These are phyloP conservation scores for Pseudocheirus occidentalis DNA, from an alignment of 2,797 vertebrate species.

Conservation along the genomic window DNA sequence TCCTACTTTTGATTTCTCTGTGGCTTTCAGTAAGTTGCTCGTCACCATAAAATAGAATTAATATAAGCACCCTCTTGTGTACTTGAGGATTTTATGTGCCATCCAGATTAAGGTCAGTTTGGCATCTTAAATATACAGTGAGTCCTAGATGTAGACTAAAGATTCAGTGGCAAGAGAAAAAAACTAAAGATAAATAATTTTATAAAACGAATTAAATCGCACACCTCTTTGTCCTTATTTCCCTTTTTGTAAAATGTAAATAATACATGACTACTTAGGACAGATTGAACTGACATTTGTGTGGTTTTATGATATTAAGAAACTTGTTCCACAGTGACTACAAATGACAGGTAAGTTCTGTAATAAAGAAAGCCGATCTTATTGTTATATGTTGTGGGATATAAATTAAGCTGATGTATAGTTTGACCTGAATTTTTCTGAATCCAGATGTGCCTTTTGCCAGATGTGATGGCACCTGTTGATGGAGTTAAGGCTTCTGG, in stretches of 20 bases:
- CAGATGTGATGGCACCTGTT: not conserved
- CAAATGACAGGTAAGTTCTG: not conserved
- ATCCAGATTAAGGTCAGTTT: not conserved
- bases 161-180: not conserved
- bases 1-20: slow-evolving; percentile 1
- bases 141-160: not conserved
- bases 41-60: slow-evolving; percentile 24
- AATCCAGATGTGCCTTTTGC: not conserved
- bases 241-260: slow-evolving; percentile 10
- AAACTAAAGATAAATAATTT: slow-evolving; percentile 5
- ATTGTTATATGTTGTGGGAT: slow-evolving; percentile 7
- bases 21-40: slow-evolving; percentile 27
- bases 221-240: slow-evolving; percentile 2
- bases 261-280: not conserved
- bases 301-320: not conserved
- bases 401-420: slow-evolving; percentile 36
- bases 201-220: slow-evolving; percentile 10
- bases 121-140: not conserved
- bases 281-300: not conserved
- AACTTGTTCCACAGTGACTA: not conserved
- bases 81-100: slow-evolving; percentile 30
- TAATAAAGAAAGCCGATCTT: not conserved
- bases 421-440: not conserved
- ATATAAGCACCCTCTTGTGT: not conserved
- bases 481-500: not conserved